phyloP scores from a whole-genome alignment of 2,888 invertebrate genomes.

The Sarcophaga carnaria region DNA sequence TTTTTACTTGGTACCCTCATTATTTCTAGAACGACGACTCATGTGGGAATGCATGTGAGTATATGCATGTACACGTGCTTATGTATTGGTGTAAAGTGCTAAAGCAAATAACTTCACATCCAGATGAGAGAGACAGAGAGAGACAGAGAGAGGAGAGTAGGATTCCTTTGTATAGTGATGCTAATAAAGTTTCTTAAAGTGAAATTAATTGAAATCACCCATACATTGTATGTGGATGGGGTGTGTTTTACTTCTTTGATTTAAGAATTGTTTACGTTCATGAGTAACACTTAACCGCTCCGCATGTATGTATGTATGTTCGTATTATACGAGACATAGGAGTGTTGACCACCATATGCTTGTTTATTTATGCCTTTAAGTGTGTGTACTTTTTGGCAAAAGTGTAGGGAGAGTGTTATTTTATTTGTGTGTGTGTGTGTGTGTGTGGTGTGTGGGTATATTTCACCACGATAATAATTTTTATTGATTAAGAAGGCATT shows the following conservation, averaged over 20 bases:
- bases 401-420: neutral
- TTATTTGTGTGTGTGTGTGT: neutral
- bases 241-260: neutral
- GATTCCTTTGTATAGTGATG: no score
- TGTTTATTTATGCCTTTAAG: neutral
- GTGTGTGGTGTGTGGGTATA: constrained; percentile 1
- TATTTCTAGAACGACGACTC: no score
- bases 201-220: neutral
- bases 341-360: neutral
- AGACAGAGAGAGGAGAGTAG: no score
- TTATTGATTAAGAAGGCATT: constrained; percentile 43
- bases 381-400: neutral
- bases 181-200: neutral
- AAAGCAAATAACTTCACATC: neutral
- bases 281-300: no score
- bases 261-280: neutral
- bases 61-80: neutral
- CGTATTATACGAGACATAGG: no score
- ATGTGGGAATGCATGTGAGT: no score
- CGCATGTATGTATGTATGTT: neutral
- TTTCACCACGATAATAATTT: constrained; percentile 47
- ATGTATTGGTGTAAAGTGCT: neutral
- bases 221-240: neutral
- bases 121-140: neutral
- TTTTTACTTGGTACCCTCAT: no score